Evolutionary conservation across 2,113 vertebrate species (phyloP), one percentile per base, ranked within the genome.

Genomic region (Panthera leo): DNA sequence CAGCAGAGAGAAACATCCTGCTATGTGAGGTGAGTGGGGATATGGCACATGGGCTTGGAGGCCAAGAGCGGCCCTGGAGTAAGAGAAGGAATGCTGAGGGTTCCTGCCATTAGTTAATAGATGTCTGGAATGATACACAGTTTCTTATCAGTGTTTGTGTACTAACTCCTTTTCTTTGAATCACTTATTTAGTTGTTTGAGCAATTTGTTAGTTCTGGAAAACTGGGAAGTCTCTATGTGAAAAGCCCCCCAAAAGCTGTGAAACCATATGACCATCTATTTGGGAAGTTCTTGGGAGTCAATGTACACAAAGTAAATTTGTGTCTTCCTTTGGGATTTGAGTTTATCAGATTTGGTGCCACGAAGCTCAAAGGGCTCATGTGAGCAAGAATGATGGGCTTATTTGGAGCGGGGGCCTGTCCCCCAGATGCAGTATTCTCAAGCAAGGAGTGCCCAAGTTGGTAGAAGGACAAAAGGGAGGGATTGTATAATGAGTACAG

Each of bases 141-240:
- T 67, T 68, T 76, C 63, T n/a, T 83, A 83, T 25, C 16, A 6
- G 0, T 63, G 5, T 67, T 51, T n/a, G 16, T 23, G 6, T 68
- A 68, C 11, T 55, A 85, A 2, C 0, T 63, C 71, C 76, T 85
- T 73, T 65, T 51, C 71, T 89, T 85, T 73, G 11, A 88, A 83
- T 3, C 34, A 53, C 83, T 85, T 70, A 89, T 71, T 83, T 84
- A 61, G 18, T 29, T n/a, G 2, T 61, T 78, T 87, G 82, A 73
- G 12, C 78, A 61, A 80, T 90, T 86, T 89, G 42, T 80, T 65
- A 85, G 25, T 34, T 83, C 45, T 89, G 29, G 68, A 83, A 93
- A 85, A 58, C 67, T 79, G 55, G 76, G 34, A 91, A 91, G 83
- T 85, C 19, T 34, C 2, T 18, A 79, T 16, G 7, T 67, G 76